These are phyloP conservation scores for Athalia circularis DNA, from an alignment of 2,888 invertebrate species.

Conservation along the genomic window DNA sequence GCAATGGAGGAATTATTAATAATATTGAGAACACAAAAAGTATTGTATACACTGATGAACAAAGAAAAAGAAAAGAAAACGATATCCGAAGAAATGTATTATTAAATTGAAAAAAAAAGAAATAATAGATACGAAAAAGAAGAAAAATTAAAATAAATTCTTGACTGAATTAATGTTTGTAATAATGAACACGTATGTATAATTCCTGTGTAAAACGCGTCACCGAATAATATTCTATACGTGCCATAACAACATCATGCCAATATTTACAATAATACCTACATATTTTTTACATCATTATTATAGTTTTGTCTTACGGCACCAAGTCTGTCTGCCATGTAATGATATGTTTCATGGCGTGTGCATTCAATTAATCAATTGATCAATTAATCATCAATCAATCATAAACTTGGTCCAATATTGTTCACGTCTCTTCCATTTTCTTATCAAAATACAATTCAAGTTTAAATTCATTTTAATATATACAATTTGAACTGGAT, in stretches of 20 bases:
- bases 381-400: constrained; percentile 3
- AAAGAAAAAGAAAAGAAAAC: neutral
- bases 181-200: constrained; percentile 52
- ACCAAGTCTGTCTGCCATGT: too few species aligned
- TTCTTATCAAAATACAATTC: neutral
- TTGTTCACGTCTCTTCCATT: neutral
- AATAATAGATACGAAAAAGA: constrained; percentile 45
- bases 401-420: neutral
- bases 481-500: neutral
- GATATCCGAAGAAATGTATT: constrained; percentile 23
- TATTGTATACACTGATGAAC: constrained; percentile 12
- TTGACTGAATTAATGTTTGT: constrained; percentile 62
- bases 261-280: constrained; percentile 71
- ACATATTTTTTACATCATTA: constrained; percentile 63
- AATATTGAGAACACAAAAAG: constrained; percentile 46
- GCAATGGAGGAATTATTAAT: constrained; percentile 68
- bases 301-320: constrained; percentile 57
- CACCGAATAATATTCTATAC: constrained; percentile 69
- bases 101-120: constrained; percentile 50
- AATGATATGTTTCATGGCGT: too few species aligned
- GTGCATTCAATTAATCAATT: neutral
- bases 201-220: constrained; percentile 58
- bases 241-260: constrained; percentile 74
- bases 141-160: constrained; percentile 54
- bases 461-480: neutral